Percentiles rank a stretch among this genome's conserved stretches.
These are phyloP conservation scores for Psilanteris sp. DNA, from an alignment of 1,140 invertebrate genomes.

Conservation along the genomic window DNA sequence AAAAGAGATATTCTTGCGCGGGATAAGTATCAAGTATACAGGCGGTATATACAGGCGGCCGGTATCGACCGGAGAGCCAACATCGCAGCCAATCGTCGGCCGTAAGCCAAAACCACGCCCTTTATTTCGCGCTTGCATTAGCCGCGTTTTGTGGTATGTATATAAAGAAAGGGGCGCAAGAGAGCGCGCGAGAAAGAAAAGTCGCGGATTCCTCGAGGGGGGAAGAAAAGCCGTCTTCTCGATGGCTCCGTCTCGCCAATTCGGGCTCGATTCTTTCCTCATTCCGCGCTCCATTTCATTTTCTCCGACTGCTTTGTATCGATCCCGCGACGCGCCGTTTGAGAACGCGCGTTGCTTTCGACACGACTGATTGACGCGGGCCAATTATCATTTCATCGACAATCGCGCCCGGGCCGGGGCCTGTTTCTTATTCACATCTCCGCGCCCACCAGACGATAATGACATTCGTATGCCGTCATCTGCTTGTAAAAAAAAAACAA, in stretches of 20 bases:
- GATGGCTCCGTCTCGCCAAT: constrained; percentile 63
- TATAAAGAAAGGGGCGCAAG: constrained; percentile 61
- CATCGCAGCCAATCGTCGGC: constrained; percentile 79
- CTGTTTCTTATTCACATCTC: no score
- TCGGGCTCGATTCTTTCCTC: constrained; percentile 60
- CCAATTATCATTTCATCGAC: constrained; percentile 55
- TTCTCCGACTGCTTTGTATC: constrained; percentile 56
- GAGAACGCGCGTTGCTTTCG: constrained; percentile 22
- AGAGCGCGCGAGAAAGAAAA: constrained; percentile 46
- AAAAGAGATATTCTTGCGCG: constrained; percentile 67
- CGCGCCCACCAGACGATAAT: no score
- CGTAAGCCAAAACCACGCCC: constrained; percentile 80
- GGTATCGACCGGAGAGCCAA: constrained; percentile 79
- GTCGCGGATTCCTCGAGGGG: constrained; percentile 46
- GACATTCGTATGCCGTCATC: no score
- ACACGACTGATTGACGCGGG: constrained; percentile 35
- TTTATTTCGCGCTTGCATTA: constrained; percentile 79
- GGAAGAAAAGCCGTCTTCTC: constrained; percentile 51
- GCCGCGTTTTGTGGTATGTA: constrained; percentile 72
- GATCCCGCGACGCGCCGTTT: constrained; percentile 31
- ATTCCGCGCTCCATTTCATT: constrained; percentile 48
- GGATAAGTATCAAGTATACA: constrained; percentile 78
- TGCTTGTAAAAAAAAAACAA: no score
- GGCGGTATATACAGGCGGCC: constrained; percentile 75
- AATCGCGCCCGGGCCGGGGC: constrained; percentile 3